A percentile compares a stretch with the other conserved stretches of the same genome.
Evolutionary conservation across 1,140 invertebrate genomes (phyloP).

Genomic region (Adelges cooleyi): DNA sequence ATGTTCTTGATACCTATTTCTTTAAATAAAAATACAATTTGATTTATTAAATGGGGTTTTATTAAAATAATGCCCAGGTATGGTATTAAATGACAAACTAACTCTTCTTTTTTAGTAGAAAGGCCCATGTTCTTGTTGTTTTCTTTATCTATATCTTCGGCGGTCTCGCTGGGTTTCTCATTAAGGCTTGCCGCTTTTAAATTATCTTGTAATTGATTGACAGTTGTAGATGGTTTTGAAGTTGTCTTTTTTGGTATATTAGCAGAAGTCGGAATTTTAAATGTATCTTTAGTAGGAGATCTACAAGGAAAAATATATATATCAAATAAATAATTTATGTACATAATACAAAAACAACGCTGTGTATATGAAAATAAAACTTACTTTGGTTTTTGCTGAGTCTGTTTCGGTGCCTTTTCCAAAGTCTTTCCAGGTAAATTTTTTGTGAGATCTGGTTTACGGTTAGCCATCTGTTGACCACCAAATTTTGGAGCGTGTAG

Average conservation of each 20-base stretch:
- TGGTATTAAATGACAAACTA: too few relatives aligned
- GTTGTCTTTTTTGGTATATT: conserved; percentile 13
- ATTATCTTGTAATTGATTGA: conserved; percentile 12
- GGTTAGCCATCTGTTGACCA: background rate
- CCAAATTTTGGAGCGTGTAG: background rate
- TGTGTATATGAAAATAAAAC: too few relatives aligned
- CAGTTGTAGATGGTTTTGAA: background rate
- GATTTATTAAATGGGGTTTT: too few relatives aligned
- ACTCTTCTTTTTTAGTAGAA: conserved; percentile 13
- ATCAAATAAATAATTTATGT: too few relatives aligned
- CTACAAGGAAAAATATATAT: background rate
- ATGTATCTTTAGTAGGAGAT: background rate
- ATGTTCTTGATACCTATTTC: too few relatives aligned
- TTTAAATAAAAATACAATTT: too few relatives aligned
- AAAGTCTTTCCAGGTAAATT: background rate
- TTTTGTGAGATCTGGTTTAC: conserved; percentile 11
- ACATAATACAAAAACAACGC: too few relatives aligned
- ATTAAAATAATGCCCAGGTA: too few relatives aligned
- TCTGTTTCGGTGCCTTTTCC: background rate
- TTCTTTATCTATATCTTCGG: conserved; percentile 1
- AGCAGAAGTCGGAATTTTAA: conserved; percentile 6
- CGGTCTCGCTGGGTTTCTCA: background rate
- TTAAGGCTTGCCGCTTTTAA: background rate
- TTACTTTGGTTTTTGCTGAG: background rate
- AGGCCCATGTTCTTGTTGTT: conserved; percentile 9